Base-by-base conservation (phyloP, 1,140 invertebrate species). In the Dysdera silvatica region DNA sequence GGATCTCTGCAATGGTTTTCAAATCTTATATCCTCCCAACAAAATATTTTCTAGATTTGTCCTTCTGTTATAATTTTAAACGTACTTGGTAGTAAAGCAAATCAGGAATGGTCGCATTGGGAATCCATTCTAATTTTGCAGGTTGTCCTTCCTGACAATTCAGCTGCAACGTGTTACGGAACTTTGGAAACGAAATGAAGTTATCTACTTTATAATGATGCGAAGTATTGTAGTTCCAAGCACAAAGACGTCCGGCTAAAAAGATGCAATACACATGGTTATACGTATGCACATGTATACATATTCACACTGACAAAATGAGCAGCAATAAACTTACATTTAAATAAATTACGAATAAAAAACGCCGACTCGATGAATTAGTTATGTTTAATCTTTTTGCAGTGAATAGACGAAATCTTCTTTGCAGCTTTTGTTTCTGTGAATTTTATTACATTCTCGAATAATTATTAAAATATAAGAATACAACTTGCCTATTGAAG, bases 101-200 rank as follows among this genome's bases (percentile, higher is more conserved):
- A 74, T 95, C 91, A 0, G 93, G 92, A 87, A 91, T 95, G 0
- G 87, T 84, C 14, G 86, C 83, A 73, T 95, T 93, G 2, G 93
- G 93, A 4, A 87, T 88, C 4, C 95, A 84, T 73, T 85, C 82
- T 10, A 95, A 78, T 16, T 84, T 75, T 16, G 31, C 57, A 3
- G 67, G 71, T 49, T 73, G 72, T 77, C 82, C 82, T 71, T 80
- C 70, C 68, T 86, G 83, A 74, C 90, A 94, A 26, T 74, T 71
- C 61, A 82, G 82, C 16, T 79, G 68, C 47, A 93, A 76, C 7
- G 84, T 82, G 66, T 87, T 82, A 2, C 92, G 89, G 74, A 87
- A 95, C 69, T 88, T 87, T 71, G 85, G 85, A 74, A 92, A 94
- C 0, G 84, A 83, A 5, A 80, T 73, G 74, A 84, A 90, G 72